Conservation (phyloP, 2,888 invertebrate species). For the Mythimna impura region DNA sequence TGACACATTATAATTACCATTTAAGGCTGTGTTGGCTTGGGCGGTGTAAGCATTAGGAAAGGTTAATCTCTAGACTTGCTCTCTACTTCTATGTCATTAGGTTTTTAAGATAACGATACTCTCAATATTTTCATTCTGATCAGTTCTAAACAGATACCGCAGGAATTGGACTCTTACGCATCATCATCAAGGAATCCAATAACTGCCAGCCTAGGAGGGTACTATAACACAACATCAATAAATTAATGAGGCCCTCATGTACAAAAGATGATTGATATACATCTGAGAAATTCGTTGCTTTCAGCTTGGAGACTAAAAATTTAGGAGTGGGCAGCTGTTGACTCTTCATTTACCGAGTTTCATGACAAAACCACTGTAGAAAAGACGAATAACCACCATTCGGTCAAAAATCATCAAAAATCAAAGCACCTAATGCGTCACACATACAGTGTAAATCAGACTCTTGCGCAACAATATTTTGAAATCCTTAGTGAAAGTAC, state of each 20-base stretch:
- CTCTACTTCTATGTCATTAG: not conserved
- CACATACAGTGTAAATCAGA: not conserved
- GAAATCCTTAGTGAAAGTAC: not conserved
- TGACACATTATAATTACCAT: slow-evolving; percentile 47
- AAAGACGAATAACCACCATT: not conserved
- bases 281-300: not conserved
- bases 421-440: not conserved
- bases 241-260: not conserved
- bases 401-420: too few relatives aligned
- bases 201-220: not conserved
- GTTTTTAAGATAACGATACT: not conserved
- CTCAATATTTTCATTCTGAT: not conserved
- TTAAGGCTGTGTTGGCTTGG: slow-evolving; percentile 20
- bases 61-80: not conserved
- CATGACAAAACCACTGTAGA: not conserved
- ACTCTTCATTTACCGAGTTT: not conserved
- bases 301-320: not conserved
- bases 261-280: not conserved
- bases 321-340: not conserved
- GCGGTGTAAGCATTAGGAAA: not conserved
- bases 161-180: not conserved
- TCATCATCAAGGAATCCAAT: not conserved
- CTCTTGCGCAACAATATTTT: not conserved
- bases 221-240: not conserved
- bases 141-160: not conserved